Base-by-base conservation (phyloP, 2,888 invertebrate species). In the Eugnorisma glareosa region DNA sequence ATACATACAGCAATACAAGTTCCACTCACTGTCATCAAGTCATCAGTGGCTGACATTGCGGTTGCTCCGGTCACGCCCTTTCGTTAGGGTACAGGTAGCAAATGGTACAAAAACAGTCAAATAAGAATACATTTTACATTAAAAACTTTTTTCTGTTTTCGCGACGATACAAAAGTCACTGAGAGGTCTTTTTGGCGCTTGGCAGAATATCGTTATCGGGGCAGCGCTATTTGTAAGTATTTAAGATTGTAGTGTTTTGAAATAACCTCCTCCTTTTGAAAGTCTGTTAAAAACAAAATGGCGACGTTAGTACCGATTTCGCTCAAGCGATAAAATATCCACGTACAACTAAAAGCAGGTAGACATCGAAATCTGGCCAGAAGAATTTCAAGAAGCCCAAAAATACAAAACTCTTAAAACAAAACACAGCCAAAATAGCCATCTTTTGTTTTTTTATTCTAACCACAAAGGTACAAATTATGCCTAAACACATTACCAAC, bases 1-100 rank as follows among this genome's bases (percentile, higher is more conserved):
- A 82, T 75, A 84, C 80, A 82, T 75, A 84, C 80, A 15, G 54
- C 21, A 31, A 68, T 59, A 59, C 84, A 28, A 37, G 71, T 45
- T 66, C 45, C 63, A 45, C 66, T 75, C 51, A 51, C 84, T 72
- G 70, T 71, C 84, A 79, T 79, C 69, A 79, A 67, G 61, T 45
- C 68, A 69, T 83, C 69, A 63, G 51, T 24, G 48, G 28, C 54
- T 84, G 84, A 68, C 71, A 69, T 63, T 61, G 75, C 51, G 54
- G 59, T 64, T 79, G 45, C 48, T 75, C 11, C 66, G 68, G 75
- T 80, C 75, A 82, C 64, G 71, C 75, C 84, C 69, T 81, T 80
- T 57, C 13, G 10, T 10, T n/a, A 35, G 15, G 24, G 35, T 70
- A 61, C 51, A 28, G 21, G 61, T 40, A 48, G 71, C 31, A 57